Base-by-base conservation (phyloP, 2,888 invertebrate species). In the Pardosa pseudoannulata region DNA sequence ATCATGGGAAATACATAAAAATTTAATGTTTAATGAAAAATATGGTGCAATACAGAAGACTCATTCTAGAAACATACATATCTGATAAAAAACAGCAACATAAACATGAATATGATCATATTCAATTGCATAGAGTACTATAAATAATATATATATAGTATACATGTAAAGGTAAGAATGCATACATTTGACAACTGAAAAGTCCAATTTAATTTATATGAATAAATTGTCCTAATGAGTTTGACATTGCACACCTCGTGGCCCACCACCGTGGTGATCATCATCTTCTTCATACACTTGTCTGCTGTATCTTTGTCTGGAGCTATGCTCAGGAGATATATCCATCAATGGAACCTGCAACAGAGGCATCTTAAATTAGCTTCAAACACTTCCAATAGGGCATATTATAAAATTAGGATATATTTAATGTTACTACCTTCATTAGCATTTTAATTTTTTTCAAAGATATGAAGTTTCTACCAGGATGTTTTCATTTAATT, bases 241-340 rank as follows among this genome's bases (percentile, higher is more conserved):
- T 67, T 89, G 89, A 87, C 89, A 89, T 80, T 89, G 89, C 9
- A 89, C 89, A 31, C 94, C 93, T 90, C 94, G 73, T 6, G 82
- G 94, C 91, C 94, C 93, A 90, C 94, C 94, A 88, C 94, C 94
- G 62, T 94, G 94, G 19, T 90, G 91, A 56, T 94, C 94, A 89
- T 96, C 97, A 89, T 96, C 96, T 90, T 97, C 97, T 75, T 95
- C 95, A 79, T 89, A 88, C 11, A 41, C 82, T 32, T 88, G 88
- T 64, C 39, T 80, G 28, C 36, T 79, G 28, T 89, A 89, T 73
- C 94, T 94, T 89, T 95, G 93, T 71, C 93, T 88, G 19, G 88
- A 91, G 90, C 95, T 95, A 89, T 94, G 94, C 89, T 95, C 95
- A 0, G 96, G 95, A 91, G 97, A 96, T 90, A 96, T 94, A 65